Evolutionary conservation across 1,140 invertebrate genomes (phyloP).

Genomic region (Carposina sasakii): DNA sequence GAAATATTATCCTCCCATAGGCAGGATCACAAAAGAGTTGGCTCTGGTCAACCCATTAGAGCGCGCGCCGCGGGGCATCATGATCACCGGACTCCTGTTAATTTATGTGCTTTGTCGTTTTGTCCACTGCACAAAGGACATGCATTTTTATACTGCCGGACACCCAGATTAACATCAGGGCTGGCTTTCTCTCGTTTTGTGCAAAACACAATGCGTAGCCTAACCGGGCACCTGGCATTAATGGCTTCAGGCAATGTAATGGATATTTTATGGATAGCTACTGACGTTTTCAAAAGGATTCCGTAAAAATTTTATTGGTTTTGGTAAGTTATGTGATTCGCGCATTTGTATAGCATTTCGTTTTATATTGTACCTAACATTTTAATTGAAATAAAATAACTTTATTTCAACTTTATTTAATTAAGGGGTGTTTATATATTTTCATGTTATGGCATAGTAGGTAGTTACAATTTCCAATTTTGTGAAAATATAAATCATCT

Average conservation of each 20-base stretch:
- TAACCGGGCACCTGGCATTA: slow-evolving; percentile 61
- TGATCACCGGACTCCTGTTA: slow-evolving; percentile 68
- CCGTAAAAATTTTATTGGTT: no score
- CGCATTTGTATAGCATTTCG: no score
- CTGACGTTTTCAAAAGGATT: no score
- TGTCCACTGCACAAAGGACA: slow-evolving; percentile 53
- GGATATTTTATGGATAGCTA: slow-evolving; percentile 24
- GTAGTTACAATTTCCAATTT: no score
- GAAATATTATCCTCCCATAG: slow-evolving; percentile 20
- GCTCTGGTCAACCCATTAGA: slow-evolving; percentile 64
- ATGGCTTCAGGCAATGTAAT: slow-evolving; percentile 34
- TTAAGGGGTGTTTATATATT: no score
- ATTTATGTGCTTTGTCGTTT: slow-evolving; percentile 70
- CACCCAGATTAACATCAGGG: slow-evolving; percentile 67
- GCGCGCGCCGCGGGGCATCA: slow-evolving; percentile 50
- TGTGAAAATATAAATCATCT: no score
- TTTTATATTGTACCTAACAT: no score
- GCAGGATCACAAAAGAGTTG: slow-evolving; percentile 22
- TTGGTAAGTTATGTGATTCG: no score
- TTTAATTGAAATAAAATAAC: no score
- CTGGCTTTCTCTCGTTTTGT: slow-evolving; percentile 69
- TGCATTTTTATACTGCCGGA: slow-evolving; percentile 68
- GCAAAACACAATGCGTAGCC: slow-evolving; percentile 57
- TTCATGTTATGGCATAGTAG: no score
- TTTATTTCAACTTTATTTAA: no score